Conservation (phyloP, 2,113 vertebrate genomes). For the Numenius arquata region DNA sequence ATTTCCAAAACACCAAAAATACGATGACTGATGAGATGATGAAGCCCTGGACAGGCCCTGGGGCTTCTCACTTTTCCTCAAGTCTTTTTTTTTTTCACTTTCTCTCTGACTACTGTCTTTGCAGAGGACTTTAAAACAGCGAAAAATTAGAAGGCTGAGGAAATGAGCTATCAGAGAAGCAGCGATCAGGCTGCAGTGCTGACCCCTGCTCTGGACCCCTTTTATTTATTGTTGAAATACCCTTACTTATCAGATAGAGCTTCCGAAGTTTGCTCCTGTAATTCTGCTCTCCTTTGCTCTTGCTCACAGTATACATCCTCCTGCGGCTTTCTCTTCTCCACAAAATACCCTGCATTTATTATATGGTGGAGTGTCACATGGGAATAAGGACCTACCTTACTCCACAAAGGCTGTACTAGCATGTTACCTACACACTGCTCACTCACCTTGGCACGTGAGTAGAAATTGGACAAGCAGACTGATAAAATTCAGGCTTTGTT, state of each 20-base stretch:
- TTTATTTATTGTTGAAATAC: background rate
- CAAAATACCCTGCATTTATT: background rate
- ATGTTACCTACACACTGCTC: background rate
- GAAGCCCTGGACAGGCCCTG: background rate
- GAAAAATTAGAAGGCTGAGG: background rate
- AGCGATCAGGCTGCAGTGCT: background rate
- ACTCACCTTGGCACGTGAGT: background rate
- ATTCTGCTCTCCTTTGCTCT: background rate
- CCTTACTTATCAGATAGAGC: background rate
- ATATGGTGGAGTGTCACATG: background rate
- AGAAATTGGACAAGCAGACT: background rate
- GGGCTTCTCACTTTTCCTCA: background rate
- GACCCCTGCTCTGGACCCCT: background rate
- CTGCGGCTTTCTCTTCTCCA: background rate
- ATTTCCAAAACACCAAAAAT: background rate
- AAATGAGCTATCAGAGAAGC: background rate
- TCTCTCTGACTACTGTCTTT: background rate
- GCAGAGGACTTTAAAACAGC: background rate
- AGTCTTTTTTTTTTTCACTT: background rate
- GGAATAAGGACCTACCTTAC: background rate
- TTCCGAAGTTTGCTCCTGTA: background rate
- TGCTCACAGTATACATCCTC: background rate
- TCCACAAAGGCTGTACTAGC: background rate
- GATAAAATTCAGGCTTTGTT: slow-evolving; percentile 22
- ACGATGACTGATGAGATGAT: background rate